A percentile compares a stretch with the other conserved stretches of the same genome.
These are phyloP conservation scores for Pelosia muscerda DNA, from an alignment of 2,888 invertebrate genomes.

Conservation along the genomic window DNA sequence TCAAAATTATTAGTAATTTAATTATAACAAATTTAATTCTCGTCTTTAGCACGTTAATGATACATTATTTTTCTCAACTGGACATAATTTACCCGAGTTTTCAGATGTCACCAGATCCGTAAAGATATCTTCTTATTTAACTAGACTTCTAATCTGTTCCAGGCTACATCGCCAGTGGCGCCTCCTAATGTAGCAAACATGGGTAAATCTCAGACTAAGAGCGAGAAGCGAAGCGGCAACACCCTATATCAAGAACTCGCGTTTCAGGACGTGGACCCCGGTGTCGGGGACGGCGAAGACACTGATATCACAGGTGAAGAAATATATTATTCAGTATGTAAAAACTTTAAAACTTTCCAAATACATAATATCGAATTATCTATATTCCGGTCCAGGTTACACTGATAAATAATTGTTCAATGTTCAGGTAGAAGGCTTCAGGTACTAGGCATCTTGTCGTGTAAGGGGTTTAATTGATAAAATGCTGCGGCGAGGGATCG, in stretches of 20 bases:
- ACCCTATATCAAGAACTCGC: conserved; percentile 97
- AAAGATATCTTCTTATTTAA: too few species aligned
- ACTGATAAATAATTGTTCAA: background rate
- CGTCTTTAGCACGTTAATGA: background rate
- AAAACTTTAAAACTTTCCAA: background rate
- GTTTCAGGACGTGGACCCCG: conserved; percentile 95
- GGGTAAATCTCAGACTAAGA: conserved; percentile 90
- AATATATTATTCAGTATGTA: background rate
- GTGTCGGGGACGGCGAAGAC: conserved; percentile 92
- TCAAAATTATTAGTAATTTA: background rate
- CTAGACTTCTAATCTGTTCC: conserved; percentile 28
- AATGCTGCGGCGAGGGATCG: too few species aligned
- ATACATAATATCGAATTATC: background rate
- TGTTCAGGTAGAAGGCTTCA: too few species aligned
- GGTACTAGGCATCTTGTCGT: too few species aligned
- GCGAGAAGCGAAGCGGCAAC: conserved; percentile 95
- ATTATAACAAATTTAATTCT: background rate
- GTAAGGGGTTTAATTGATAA: too few species aligned
- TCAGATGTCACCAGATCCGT: background rate
- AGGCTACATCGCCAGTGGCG: conserved; percentile 86
- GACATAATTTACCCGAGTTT: background rate
- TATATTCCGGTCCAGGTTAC: background rate
- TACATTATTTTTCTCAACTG: background rate
- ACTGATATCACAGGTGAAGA: conserved; percentile 95
- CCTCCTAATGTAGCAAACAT: conserved; percentile 60